phyloP scores from a whole-genome alignment of 2,113 vertebrate species.

The Dascyllus trimaculatus region DNA sequence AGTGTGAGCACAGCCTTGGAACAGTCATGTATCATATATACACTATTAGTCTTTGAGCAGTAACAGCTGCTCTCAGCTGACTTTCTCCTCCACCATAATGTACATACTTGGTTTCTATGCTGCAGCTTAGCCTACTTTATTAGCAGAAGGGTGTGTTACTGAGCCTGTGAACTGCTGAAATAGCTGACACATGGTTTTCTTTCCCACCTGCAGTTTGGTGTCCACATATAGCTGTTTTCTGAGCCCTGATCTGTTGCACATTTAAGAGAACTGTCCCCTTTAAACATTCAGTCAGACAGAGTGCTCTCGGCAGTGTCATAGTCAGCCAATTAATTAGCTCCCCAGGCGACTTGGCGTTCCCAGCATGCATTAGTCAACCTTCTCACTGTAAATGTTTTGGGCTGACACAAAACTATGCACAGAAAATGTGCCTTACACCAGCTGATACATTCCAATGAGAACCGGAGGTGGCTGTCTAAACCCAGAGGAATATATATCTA shows the following conservation, averaged over 20 bases:
- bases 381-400: constrained; percentile 66
- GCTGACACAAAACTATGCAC: constrained; percentile 55
- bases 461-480: constrained; percentile 12
- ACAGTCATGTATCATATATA: constrained; percentile 16
- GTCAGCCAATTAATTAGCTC: constrained; percentile 76
- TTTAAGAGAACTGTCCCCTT: constrained; percentile 41
- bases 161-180: constrained; percentile 36
- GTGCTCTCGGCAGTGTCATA: constrained; percentile 64
- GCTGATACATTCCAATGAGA: constrained; percentile 15
- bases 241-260: constrained; percentile 41
- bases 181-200: constrained; percentile 48
- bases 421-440: constrained; percentile 31
- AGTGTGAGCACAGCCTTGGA: constrained; percentile 23
- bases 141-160: neutral
- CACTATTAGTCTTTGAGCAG: constrained; percentile 20
- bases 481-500: neutral
- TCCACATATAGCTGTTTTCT: constrained; percentile 29
- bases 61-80: constrained; percentile 44
- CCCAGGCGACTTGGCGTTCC: constrained; percentile 68
- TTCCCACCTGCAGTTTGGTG: constrained; percentile 54
- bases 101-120: constrained; percentile 9
- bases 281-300: constrained; percentile 53
- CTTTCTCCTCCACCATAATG: constrained; percentile 1
- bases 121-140: constrained; percentile 7
- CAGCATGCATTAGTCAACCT: constrained; percentile 73